Evolutionary conservation across 1,140 invertebrate genomes (phyloP), one percentile per base, ranked within the genome.

Genomic region (Halictus rubicundus): DNA sequence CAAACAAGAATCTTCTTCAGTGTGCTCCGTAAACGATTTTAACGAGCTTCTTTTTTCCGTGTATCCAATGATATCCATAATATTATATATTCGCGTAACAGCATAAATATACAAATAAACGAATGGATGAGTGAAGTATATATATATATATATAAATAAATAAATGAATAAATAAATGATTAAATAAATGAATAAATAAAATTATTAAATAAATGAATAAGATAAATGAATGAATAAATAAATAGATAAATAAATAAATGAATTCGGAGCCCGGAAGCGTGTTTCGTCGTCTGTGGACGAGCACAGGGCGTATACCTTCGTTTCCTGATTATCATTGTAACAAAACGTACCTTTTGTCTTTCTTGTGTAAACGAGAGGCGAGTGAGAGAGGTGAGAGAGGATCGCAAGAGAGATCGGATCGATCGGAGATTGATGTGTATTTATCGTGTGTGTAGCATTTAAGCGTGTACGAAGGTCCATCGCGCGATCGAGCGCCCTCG

Each of bases 271-370:
- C 76, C 76, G 76, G 68, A 14, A 14, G 9, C 42, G 64, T 59
- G 77, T 73, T 73, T 79, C 69, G 19, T 52, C 61, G 77, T 74
- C 70, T 60, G 63, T 46, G 70, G 77, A 79, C 65, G 69, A 37
- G 37, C 65, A 66, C 69, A 5, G 77, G 70, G 70, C 5, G 5
- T 16, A 25, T n/a, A 66, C 60, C 60, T 66, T 74, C 61, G 77
- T 66, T 79, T 79, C 70, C 77, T 74, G 61, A 60, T 74, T 79
- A 79, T 79, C 61, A 74, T 66, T 80, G 64, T 80, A 81, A 78
- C 68, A 61, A 52, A 78, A 78, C 46, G 80, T 82, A 82, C 80
- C 80, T 79, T 64, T 73, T 68, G 76, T 82, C 76, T 79, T 79
- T 82, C 76, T 82, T 82, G 74, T 54, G 80, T 65, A 83, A 61